Percentiles rank a stretch among this genome's conserved stretches.
phyloP scores from a whole-genome alignment of 2,888 invertebrate genomes.

The Pollenia angustigena region DNA sequence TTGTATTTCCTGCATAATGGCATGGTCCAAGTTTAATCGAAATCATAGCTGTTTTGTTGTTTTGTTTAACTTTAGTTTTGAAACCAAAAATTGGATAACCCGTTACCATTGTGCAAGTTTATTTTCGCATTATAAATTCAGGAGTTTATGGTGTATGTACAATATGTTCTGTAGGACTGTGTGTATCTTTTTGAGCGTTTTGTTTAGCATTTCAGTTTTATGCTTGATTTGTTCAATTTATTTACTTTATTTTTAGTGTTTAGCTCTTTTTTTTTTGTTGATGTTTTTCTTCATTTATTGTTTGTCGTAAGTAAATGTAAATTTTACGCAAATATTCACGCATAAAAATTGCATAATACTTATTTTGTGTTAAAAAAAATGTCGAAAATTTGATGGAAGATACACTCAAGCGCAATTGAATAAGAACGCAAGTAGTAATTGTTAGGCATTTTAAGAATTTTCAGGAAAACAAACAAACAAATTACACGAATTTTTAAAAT shows the following conservation, averaged over 20 bases:
- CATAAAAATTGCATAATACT: slow-evolving; percentile 67
- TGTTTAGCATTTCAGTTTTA: slow-evolving; percentile 65
- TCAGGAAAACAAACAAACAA: no score
- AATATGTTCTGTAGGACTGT: not conserved
- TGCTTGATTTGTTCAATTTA: slow-evolving; percentile 72
- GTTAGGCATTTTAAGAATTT: no score
- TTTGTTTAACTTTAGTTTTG: not conserved
- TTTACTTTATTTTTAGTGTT: slow-evolving; percentile 52
- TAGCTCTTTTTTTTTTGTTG: slow-evolving; percentile 33
- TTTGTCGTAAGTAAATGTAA: slow-evolving; percentile 59
- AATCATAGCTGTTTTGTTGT: no score
- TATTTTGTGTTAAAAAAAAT: not conserved
- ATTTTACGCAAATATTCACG: slow-evolving; percentile 72
- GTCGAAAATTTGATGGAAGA: not conserved
- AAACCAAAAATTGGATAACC: not conserved
- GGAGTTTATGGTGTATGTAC: slow-evolving; percentile 2
- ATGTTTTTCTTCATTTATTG: slow-evolving; percentile 37
- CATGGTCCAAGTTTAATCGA: no score
- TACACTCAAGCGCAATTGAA: not conserved
- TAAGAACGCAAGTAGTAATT: no score
- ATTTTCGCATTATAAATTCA: slow-evolving; percentile 14
- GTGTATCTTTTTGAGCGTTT: slow-evolving; percentile 13
- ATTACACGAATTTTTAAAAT: no score
- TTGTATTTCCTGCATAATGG: no score
- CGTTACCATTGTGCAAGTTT: not conserved